phyloP scores from a whole-genome alignment of 2,113 vertebrate genomes.

The Haplochromis vanheusdeni region DNA sequence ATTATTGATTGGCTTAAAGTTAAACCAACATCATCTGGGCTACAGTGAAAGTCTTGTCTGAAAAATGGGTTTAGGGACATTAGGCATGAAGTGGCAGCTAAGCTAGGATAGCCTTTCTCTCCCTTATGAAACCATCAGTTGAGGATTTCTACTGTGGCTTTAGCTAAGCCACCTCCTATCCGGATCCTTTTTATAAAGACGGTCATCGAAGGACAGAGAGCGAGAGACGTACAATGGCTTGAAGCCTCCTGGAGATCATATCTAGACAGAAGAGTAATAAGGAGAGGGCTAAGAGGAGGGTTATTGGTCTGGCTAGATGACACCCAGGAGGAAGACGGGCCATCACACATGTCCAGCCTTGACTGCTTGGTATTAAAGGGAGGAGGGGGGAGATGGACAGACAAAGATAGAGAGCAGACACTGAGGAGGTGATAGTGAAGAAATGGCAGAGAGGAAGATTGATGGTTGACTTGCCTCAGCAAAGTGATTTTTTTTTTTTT shows the following conservation, averaged over 20 bases:
- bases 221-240: conserved; percentile 22
- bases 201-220: conserved; percentile 17
- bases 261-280: conserved; percentile 47
- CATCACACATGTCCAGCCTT: conserved; percentile 38
- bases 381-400: not conserved
- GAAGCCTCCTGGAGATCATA: conserved; percentile 39
- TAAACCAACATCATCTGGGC: conserved; percentile 1
- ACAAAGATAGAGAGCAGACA: conserved; percentile 38
- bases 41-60: not conserved
- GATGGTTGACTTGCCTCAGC: conserved; percentile 55
- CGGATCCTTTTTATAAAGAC: conserved; percentile 20
- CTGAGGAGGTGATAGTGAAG: conserved; percentile 32
- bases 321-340: conserved; percentile 8
- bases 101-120: not conserved
- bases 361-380: conserved; percentile 48
- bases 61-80: not conserved
- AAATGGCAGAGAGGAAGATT: conserved; percentile 49
- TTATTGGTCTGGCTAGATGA: conserved; percentile 24
- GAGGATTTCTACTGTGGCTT: conserved; percentile 40
- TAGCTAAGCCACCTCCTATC: conserved; percentile 33
- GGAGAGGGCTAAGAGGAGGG: conserved; percentile 11
- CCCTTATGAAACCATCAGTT: conserved; percentile 26
- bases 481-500: conserved; percentile 26
- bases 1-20: conserved; percentile 27
- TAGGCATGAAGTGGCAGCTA: not conserved